Evolutionary conservation across 2,113 vertebrate genomes (phyloP).

Genomic region (Corythoichthys haematopterus): DNA sequence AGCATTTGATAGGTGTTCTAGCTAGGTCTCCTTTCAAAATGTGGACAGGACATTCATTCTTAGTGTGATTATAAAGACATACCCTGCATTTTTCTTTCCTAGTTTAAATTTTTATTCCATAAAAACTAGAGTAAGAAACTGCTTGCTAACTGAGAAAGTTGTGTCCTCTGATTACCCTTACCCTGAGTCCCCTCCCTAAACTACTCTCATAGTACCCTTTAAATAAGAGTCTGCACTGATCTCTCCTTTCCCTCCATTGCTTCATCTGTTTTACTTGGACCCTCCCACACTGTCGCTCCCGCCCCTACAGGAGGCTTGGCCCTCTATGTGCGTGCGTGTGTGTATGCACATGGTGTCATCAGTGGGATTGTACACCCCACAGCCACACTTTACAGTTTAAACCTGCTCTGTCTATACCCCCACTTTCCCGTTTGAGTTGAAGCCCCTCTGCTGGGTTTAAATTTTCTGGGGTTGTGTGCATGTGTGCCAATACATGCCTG

Average conservation of each 20-base stretch:
- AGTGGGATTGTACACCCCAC: slow-evolving; percentile 39
- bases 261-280: slow-evolving; percentile 12
- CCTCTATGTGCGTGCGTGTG: slow-evolving; percentile 37
- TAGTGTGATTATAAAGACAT: neutral
- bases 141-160: neutral
- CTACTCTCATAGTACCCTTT: neutral
- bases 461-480: slow-evolving; percentile 15
- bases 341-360: slow-evolving; percentile 41
- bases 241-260: slow-evolving; percentile 6
- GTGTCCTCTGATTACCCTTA: neutral
- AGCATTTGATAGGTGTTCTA: no score
- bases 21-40: no score
- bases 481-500: neutral
- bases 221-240: slow-evolving; percentile 7
- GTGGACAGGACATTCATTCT: no score
- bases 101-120: neutral
- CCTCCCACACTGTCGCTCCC: slow-evolving; percentile 19
- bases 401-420: slow-evolving; percentile 37
- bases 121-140: neutral
- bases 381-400: slow-evolving; percentile 50
- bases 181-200: neutral
- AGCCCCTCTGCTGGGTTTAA: slow-evolving; percentile 32
- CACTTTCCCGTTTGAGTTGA: slow-evolving; percentile 47
- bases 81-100: neutral
- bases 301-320: slow-evolving; percentile 24